phyloP scores from a whole-genome alignment of 2,888 invertebrate genomes.

The Horisme vitalbata region DNA sequence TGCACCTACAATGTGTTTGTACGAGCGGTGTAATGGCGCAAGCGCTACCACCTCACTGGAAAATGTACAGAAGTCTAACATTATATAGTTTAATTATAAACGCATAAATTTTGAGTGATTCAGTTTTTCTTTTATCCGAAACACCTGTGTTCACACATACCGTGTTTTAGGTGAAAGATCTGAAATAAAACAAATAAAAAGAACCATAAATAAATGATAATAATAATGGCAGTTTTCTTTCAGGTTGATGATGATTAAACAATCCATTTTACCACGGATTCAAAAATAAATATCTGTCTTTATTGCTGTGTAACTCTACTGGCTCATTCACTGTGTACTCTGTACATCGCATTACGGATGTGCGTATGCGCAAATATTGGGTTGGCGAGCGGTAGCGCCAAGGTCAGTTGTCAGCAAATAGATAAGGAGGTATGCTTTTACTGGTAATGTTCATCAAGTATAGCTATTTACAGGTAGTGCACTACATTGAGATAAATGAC shows the following conservation, averaged over 20 bases:
- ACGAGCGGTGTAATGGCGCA: slow-evolving; percentile 42
- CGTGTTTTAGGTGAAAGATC: no score
- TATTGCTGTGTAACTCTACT: neutral
- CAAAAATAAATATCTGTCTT: no score
- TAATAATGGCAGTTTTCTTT: neutral
- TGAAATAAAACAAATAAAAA: no score
- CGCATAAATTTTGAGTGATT: no score
- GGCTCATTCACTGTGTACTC: neutral
- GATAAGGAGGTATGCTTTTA: slow-evolving; percentile 35
- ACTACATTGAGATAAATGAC: neutral
- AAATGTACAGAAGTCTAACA: neutral
- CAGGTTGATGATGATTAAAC: neutral
- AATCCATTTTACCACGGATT: no score
- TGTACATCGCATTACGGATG: slow-evolving; percentile 44
- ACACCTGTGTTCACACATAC: no score
- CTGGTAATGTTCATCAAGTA: neutral
- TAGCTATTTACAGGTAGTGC: neutral
- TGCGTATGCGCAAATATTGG: slow-evolving; percentile 67
- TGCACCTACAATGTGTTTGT: slow-evolving; percentile 47
- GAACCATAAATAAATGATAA: no score
- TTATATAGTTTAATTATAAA: neutral
- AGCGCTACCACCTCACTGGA: slow-evolving; percentile 30
- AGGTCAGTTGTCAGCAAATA: slow-evolving; percentile 51
- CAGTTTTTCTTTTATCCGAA: no score
- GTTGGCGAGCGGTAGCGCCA: slow-evolving; percentile 40